Conservation (phyloP, 2,797 vertebrate genomes). For the Sebastes nivosus region DNA sequence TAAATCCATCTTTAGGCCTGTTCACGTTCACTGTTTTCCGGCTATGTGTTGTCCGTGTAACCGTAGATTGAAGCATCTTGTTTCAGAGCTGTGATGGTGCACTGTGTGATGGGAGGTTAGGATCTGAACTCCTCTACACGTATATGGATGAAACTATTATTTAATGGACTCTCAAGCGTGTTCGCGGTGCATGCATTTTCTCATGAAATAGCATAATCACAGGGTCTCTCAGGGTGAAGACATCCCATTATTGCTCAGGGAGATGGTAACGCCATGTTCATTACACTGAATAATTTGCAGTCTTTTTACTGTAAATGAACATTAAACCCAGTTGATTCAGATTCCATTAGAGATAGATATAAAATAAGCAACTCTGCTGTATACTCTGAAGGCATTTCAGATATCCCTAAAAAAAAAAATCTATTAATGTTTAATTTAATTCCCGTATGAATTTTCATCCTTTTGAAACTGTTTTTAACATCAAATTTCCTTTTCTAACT, state of each 20-base stretch:
- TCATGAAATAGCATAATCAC: constrained; percentile 17
- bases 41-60: neutral
- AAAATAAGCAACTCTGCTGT: neutral
- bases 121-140: neutral
- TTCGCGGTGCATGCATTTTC: neutral
- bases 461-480: neutral
- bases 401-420: neutral
- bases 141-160: neutral
- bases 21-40: neutral
- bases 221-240: neutral
- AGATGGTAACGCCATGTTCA: constrained; percentile 22
- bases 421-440: neutral
- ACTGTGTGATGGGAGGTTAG: neutral
- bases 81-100: neutral
- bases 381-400: neutral
- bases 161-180: neutral
- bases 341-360: constrained; percentile 1
- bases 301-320: neutral
- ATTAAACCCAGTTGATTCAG: neutral
- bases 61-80: neutral
- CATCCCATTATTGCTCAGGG: neutral
- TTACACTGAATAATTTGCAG: constrained; percentile 26
- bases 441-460: neutral
- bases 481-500: neutral
- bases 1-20: neutral